A percentile compares a stretch with the other conserved stretches of the same genome.
Evolutionary conservation across 1,140 invertebrate species (phyloP).

Genomic region (Musca domestica): DNA sequence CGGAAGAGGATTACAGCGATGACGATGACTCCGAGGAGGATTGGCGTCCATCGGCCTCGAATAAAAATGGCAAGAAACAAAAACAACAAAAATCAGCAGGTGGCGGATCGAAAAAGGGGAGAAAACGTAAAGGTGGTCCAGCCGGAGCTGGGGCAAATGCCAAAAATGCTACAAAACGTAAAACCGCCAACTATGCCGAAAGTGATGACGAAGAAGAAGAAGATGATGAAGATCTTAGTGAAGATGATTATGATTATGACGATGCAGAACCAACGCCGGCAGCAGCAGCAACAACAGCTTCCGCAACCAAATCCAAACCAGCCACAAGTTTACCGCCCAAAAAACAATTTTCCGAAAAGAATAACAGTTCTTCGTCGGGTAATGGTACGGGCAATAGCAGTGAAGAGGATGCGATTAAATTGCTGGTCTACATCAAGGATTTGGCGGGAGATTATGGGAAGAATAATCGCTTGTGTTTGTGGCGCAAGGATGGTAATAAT

Average conservation of each 20-base stretch:
- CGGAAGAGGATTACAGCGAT: slow-evolving; percentile 50
- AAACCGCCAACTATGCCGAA: slow-evolving; percentile 29
- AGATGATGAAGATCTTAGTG: neutral
- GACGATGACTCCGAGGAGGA: slow-evolving; percentile 52
- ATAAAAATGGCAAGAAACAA: slow-evolving; percentile 40
- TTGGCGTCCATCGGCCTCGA: slow-evolving; percentile 43
- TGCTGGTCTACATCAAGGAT: slow-evolving; percentile 44
- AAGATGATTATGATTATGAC: neutral
- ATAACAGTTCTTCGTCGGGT: slow-evolving; percentile 1
- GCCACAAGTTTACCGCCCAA: slow-evolving; percentile 37
- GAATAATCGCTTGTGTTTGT: slow-evolving; percentile 46
- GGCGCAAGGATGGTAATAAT: slow-evolving; percentile 47
- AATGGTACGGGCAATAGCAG: slow-evolving; percentile 21
- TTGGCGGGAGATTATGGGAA: slow-evolving; percentile 36
- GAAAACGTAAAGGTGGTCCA: slow-evolving; percentile 37
- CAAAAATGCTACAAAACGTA: slow-evolving; percentile 26
- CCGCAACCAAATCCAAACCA: slow-evolving; percentile 4
- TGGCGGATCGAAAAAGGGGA: slow-evolving; percentile 27
- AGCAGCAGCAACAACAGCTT: neutral
- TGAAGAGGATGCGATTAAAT: slow-evolving; percentile 28
- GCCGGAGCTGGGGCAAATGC: neutral
- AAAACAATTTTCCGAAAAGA: slow-evolving; percentile 38
- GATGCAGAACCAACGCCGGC: neutral
- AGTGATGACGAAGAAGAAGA: slow-evolving; percentile 25
- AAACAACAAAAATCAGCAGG: slow-evolving; percentile 26